These are phyloP conservation scores for Trachelus troglodyta DNA, from an alignment of 2,888 invertebrate species.

Conservation along the genomic window DNA sequence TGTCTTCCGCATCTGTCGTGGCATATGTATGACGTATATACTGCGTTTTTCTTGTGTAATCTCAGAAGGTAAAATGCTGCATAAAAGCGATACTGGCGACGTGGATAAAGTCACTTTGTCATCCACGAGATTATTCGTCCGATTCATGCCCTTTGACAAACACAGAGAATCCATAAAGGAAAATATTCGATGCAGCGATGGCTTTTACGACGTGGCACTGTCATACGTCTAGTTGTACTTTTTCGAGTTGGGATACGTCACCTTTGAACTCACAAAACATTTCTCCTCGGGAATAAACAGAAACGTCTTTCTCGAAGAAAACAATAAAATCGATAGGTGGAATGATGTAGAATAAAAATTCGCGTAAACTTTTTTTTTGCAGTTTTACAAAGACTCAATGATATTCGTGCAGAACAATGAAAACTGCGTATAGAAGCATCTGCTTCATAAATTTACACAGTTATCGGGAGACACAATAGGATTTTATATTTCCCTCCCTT, in stretches of 20 bases:
- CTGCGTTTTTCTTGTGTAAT: background rate
- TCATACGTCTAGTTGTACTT: background rate
- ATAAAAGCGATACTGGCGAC: background rate
- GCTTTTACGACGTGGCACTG: background rate
- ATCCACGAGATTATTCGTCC: background rate
- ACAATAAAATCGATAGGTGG: background rate
- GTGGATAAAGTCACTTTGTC: background rate
- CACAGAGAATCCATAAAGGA: background rate
- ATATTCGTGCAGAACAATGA: background rate
- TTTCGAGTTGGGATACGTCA: background rate
- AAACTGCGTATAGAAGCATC: background rate
- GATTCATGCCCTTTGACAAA: background rate
- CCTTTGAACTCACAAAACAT: background rate
- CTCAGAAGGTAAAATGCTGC: background rate
- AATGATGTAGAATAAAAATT: background rate
- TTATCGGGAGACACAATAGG: background rate
- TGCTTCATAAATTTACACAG: background rate
- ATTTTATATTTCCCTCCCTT: no score
- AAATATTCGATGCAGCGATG: background rate
- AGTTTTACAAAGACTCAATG: background rate
- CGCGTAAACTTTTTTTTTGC: background rate
- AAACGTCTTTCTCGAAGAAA: background rate
- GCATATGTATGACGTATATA: background rate
- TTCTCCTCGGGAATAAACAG: background rate
- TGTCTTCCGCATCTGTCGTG: background rate